Evolutionary conservation across 2,113 vertebrate genomes (phyloP).

Genomic region (Prunella himalayana): DNA sequence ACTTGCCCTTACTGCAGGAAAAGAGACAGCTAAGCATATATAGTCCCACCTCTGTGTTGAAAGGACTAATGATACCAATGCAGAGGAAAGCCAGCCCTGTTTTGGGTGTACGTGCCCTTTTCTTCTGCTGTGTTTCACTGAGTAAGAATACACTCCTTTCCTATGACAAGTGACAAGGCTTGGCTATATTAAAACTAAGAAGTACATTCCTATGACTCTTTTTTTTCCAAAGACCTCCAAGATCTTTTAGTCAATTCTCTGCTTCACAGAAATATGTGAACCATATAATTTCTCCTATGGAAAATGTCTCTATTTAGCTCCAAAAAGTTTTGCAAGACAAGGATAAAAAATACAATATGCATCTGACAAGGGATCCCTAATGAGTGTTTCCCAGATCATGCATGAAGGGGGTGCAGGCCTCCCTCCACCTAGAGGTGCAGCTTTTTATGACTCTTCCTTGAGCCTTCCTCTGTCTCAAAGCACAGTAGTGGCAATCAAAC

Average conservation of each 20-base stretch:
- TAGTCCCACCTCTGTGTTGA: not conserved
- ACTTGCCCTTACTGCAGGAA: not conserved
- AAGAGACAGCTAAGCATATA: not conserved
- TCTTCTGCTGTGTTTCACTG: not conserved
- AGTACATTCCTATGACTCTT: not conserved
- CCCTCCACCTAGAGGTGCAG: not conserved
- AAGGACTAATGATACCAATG: not conserved
- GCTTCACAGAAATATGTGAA: not conserved
- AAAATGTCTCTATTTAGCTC: not conserved
- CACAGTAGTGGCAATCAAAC: not conserved
- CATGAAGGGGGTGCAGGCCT: not conserved
- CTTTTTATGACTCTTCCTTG: not conserved
- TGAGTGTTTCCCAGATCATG: not conserved
- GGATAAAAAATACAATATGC: not conserved
- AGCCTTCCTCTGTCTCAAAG: not conserved
- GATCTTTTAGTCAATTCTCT: not conserved
- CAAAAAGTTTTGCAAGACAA: not conserved
- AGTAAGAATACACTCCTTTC: not conserved
- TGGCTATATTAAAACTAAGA: not conserved
- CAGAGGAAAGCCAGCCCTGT: not conserved
- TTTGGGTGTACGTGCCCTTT: not conserved
- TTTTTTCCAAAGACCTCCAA: not conserved
- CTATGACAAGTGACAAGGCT: not conserved
- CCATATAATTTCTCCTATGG: not conserved
- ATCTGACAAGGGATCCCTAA: not conserved